Evolutionary conservation across 2,113 vertebrate species (phyloP).

Genomic region (Esox niger): DNA sequence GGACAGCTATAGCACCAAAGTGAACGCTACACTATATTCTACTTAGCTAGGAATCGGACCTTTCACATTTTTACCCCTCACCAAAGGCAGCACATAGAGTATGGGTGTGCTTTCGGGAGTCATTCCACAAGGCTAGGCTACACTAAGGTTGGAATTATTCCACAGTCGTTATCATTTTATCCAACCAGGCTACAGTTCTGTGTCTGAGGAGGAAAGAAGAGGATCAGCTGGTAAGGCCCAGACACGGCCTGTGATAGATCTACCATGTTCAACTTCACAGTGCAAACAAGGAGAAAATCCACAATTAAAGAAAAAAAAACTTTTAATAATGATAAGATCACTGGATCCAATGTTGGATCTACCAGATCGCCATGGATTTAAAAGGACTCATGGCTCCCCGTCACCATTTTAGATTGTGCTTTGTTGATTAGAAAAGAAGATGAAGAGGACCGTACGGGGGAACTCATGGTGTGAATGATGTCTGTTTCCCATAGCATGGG

Average conservation of each 20-base stretch:
- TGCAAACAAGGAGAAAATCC: constrained; percentile 72
- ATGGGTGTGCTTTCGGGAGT: too few relatives aligned
- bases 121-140: too few relatives aligned
- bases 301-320: constrained; percentile 59
- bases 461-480: constrained; percentile 62
- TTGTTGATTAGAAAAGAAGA: constrained; percentile 76
- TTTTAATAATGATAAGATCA: constrained; percentile 63
- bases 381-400: constrained; percentile 58
- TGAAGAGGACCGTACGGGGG: constrained; percentile 58
- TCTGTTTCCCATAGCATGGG: constrained; percentile 36
- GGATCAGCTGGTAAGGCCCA: constrained; percentile 54
- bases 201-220: constrained; percentile 19
- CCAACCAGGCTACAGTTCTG: background rate
- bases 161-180: background rate
- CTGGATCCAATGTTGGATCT: constrained; percentile 40
- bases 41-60: background rate
- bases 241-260: constrained; percentile 55
- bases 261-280: constrained; percentile 73
- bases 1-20: background rate
- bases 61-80: background rate
- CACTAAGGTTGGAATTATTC: background rate
- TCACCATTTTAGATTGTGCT: constrained; percentile 77
- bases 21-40: background rate
- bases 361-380: constrained; percentile 47
- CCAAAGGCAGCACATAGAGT: background rate